phyloP scores from a whole-genome alignment of 1,140 invertebrate genomes.

The Ostrea denselamellosa region DNA sequence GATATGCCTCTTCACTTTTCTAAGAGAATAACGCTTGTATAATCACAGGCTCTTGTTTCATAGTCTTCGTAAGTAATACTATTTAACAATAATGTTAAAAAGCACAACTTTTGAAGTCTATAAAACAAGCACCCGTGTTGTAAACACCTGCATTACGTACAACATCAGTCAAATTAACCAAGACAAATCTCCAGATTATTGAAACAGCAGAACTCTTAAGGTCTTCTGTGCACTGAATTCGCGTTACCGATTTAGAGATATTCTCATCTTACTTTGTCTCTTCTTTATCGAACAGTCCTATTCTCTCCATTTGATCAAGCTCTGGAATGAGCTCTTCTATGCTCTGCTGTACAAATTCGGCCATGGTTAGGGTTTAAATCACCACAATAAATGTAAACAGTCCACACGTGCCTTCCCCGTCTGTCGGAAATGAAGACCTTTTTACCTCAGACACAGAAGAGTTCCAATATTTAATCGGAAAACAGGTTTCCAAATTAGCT shows the following conservation, averaged over 20 bases:
- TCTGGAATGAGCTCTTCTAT: slow-evolving; percentile 87
- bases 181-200: too few relatives aligned
- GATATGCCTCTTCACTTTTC: too few relatives aligned
- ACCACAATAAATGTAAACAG: slow-evolving; percentile 1
- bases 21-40: too few relatives aligned
- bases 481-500: not conserved
- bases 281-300: slow-evolving; percentile 84
- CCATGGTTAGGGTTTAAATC: slow-evolving; percentile 80
- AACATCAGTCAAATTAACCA: too few relatives aligned
- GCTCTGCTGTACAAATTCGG: slow-evolving; percentile 86
- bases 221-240: too few relatives aligned
- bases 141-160: too few relatives aligned
- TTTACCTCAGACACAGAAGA: not conserved
- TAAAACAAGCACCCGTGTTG: too few relatives aligned
- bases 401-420: not conserved
- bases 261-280: slow-evolving; percentile 83
- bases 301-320: slow-evolving; percentile 85
- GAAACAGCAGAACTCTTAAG: too few relatives aligned
- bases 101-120: too few relatives aligned
- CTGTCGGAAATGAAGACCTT: not conserved
- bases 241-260: not conserved
- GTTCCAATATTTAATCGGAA: not conserved
- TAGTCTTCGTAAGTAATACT: too few relatives aligned
- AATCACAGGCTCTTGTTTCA: too few relatives aligned
- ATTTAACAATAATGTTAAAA: too few relatives aligned